These are phyloP conservation scores for Siphamia tubifer DNA, from an alignment of 2,113 vertebrate species.

Conservation along the genomic window DNA sequence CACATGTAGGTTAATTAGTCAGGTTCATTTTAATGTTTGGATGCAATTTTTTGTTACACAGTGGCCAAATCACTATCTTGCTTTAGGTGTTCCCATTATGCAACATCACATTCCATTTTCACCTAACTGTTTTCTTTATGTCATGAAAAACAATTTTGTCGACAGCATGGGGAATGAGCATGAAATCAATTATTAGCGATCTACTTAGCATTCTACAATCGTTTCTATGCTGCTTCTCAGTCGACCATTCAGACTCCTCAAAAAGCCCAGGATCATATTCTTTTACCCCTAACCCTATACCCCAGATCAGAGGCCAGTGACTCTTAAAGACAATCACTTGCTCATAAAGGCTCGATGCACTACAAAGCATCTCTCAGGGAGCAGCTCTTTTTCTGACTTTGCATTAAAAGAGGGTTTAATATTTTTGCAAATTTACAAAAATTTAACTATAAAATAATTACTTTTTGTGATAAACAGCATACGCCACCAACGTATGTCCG, in stretches of 20 bases:
- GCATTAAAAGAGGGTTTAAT: slow-evolving; percentile 80
- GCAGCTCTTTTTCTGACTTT: slow-evolving; percentile 76
- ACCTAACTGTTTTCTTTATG: background rate
- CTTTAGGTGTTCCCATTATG: background rate
- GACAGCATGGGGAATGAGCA: background rate
- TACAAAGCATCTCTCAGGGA: slow-evolving; percentile 78
- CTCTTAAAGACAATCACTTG: slow-evolving; percentile 76
- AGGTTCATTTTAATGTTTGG: background rate
- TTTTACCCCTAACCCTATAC: slow-evolving; percentile 19
- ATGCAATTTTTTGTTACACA: slow-evolving; percentile 23
- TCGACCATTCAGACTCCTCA: slow-evolving; percentile 1
- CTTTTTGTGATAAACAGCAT: slow-evolving; percentile 68
- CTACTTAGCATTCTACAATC: background rate
- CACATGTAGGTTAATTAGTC: background rate
- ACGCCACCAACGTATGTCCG: slow-evolving; percentile 58
- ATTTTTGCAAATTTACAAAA: slow-evolving; percentile 73
- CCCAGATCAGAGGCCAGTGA: slow-evolving; percentile 62
- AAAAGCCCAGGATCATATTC: slow-evolving; percentile 15
- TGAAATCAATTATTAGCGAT: background rate
- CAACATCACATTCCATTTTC: background rate
- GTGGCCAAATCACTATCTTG: slow-evolving; percentile 47
- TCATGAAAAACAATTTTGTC: background rate
- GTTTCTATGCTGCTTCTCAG: background rate
- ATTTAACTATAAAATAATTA: slow-evolving; percentile 53
- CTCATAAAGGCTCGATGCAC: slow-evolving; percentile 71